phyloP scores from a whole-genome alignment of 2,888 invertebrate genomes.

The Chrysopilus asiliformis region DNA sequence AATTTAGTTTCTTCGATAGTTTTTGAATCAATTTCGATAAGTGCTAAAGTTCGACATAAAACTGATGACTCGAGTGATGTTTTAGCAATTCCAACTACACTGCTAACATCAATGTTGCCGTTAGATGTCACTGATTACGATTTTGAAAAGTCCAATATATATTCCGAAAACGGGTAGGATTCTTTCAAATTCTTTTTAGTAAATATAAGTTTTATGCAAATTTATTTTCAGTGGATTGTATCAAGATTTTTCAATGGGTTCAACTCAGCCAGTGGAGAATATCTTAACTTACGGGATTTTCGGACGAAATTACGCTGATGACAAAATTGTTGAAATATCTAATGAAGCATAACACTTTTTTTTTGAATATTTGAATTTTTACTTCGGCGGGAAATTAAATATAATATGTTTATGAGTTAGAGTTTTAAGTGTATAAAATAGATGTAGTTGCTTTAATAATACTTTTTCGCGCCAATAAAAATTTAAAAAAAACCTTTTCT shows the following conservation, averaged over 20 bases:
- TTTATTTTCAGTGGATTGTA: not conserved
- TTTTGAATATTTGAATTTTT: too few relatives aligned
- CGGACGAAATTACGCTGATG: constrained; percentile 39
- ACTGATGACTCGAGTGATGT: constrained; percentile 4
- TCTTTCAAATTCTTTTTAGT: not conserved
- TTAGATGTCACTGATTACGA: constrained; percentile 31
- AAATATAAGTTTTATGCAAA: not conserved
- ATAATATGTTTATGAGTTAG: too few relatives aligned
- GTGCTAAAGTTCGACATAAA: constrained; percentile 6
- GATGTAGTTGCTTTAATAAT: too few relatives aligned
- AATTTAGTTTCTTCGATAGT: constrained; percentile 3
- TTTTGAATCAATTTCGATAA: constrained; percentile 11
- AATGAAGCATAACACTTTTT: too few relatives aligned
- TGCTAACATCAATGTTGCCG: constrained; percentile 39
- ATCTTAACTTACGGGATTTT: constrained; percentile 41
- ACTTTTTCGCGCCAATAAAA: too few relatives aligned
- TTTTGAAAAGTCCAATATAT: constrained; percentile 18
- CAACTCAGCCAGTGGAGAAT: constrained; percentile 15
- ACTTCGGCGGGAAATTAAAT: too few relatives aligned
- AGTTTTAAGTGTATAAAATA: too few relatives aligned
- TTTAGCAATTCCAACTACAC: constrained; percentile 34
- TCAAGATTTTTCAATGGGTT: constrained; percentile 10
- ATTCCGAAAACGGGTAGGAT: constrained; percentile 7
- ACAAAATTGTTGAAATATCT: too few relatives aligned
- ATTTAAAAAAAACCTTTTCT: too few relatives aligned